phyloP scores from a whole-genome alignment of 2,113 vertebrate genomes.

The Hirundichthys speculiger region DNA sequence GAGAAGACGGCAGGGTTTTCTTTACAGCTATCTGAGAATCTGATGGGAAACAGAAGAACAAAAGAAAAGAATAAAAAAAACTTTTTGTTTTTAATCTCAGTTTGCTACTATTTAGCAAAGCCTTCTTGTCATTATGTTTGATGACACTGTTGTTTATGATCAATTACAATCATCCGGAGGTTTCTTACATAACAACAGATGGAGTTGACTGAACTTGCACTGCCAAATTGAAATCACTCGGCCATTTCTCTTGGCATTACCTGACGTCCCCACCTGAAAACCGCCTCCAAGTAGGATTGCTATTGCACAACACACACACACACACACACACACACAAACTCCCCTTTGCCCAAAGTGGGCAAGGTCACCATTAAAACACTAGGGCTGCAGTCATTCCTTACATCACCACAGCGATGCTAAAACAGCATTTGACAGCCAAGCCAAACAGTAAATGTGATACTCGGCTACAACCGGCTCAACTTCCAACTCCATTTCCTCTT shows the following conservation, averaged over 20 bases:
- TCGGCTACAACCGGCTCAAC: conserved; percentile 60
- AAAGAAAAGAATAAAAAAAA: no score
- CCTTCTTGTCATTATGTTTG: conserved; percentile 21
- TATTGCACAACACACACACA: conserved; percentile 30
- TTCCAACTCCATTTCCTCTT: conserved; percentile 62
- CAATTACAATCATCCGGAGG: conserved; percentile 38
- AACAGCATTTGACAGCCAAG: conserved; percentile 64
- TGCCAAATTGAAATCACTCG: conserved; percentile 36
- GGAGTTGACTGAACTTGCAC: conserved; percentile 16
- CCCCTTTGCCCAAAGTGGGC: no score
- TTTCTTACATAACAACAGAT: conserved; percentile 50
- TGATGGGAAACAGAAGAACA: conserved; percentile 8
- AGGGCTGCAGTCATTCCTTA: conserved; percentile 47
- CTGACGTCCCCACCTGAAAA: conserved; percentile 3
- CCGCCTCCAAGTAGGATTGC: conserved; percentile 7
- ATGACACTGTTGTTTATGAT: conserved; percentile 36
- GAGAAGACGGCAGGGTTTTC: conserved; percentile 38
- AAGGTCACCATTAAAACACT: conserved; percentile 58
- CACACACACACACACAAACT: conserved; percentile 3
- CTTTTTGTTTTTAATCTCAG: conserved; percentile 8
- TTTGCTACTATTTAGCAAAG: conserved; percentile 13
- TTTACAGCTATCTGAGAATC: no score
- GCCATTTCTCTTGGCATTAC: conserved; percentile 37
- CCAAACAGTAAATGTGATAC: conserved; percentile 67
- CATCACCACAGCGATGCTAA: conserved; percentile 61